These are phyloP conservation scores for Nylanderia fulva DNA, from an alignment of 1,140 invertebrate species.

Conservation along the genomic window DNA sequence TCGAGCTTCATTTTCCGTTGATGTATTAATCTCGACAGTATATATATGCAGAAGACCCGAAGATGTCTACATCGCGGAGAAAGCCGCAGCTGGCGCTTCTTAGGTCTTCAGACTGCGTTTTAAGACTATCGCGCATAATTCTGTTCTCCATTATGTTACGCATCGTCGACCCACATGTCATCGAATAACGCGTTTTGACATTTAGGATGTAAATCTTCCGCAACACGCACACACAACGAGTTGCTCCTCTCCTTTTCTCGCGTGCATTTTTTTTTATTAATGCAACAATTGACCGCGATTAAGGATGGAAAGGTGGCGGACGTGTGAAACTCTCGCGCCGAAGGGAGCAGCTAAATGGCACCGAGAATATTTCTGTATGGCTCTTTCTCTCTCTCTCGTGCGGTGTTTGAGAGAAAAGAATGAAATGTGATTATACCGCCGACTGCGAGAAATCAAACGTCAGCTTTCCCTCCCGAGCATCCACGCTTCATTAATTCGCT, in stretches of 20 bases:
- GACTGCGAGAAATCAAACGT: conserved; percentile 43
- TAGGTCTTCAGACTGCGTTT: conserved; percentile 4
- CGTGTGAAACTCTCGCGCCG: conserved; percentile 6
- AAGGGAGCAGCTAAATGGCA: conserved; percentile 14
- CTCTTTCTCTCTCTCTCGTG: no score
- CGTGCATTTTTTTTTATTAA: conserved; percentile 9
- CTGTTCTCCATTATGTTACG: not conserved
- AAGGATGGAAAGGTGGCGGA: conserved; percentile 17
- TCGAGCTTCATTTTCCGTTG: not conserved
- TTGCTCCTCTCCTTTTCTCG: not conserved
- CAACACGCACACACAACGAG: not conserved
- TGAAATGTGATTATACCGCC: not conserved
- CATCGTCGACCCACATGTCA: not conserved
- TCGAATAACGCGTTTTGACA: conserved; percentile 33
- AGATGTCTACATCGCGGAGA: conserved; percentile 11
- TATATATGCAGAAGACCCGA: not conserved
- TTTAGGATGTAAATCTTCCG: conserved; percentile 47
- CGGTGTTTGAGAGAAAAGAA: not conserved
- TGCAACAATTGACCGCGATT: conserved; percentile 35
- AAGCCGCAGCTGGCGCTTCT: not conserved
- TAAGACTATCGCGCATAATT: conserved; percentile 6
- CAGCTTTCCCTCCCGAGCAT: conserved; percentile 11
- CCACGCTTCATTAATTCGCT: conserved; percentile 65
- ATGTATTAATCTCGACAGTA: not conserved
- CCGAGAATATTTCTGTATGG: not conserved